phyloP scores from a whole-genome alignment of 1,140 invertebrate genomes.

The Euglossa dilemma region DNA sequence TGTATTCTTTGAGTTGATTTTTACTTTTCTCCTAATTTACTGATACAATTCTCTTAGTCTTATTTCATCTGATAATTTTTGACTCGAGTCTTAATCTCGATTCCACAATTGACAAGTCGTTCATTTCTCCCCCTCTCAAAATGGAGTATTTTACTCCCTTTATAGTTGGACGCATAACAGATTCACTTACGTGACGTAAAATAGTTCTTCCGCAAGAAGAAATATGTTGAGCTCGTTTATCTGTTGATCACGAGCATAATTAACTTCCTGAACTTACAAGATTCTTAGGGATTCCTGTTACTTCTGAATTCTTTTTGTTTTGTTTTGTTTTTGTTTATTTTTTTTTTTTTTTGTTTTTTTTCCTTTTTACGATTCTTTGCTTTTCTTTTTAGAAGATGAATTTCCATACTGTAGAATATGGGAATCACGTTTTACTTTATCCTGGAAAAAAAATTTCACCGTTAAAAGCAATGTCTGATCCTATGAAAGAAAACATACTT shows the following conservation, averaged over 20 bases:
- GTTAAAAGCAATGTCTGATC: too few relatives aligned
- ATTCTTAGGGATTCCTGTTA: neutral
- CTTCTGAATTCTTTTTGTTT: neutral
- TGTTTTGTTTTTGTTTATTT: too few relatives aligned
- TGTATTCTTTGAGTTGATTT: neutral
- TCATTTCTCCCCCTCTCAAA: neutral
- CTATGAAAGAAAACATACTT: neutral
- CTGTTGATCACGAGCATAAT: constrained; percentile 4
- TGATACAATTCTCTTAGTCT: neutral
- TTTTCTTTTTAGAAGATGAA: constrained; percentile 6
- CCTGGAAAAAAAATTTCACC: neutral
- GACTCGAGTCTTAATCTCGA: neutral
- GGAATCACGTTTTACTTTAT: neutral
- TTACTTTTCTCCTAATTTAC: neutral
- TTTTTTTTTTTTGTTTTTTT: neutral
- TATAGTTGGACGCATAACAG: neutral
- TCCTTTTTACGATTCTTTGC: neutral
- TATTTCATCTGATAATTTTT: neutral
- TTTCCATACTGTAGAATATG: neutral
- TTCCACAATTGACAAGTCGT: constrained; percentile 34
- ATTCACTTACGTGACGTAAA: constrained; percentile 8
- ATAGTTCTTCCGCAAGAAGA: constrained; percentile 32
- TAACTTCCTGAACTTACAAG: constrained; percentile 14
- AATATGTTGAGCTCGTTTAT: constrained; percentile 1
- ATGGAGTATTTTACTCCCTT: neutral